Evolutionary conservation across 2,797 vertebrate genomes (phyloP).

Genomic region (Orestias chungarensis): DNA sequence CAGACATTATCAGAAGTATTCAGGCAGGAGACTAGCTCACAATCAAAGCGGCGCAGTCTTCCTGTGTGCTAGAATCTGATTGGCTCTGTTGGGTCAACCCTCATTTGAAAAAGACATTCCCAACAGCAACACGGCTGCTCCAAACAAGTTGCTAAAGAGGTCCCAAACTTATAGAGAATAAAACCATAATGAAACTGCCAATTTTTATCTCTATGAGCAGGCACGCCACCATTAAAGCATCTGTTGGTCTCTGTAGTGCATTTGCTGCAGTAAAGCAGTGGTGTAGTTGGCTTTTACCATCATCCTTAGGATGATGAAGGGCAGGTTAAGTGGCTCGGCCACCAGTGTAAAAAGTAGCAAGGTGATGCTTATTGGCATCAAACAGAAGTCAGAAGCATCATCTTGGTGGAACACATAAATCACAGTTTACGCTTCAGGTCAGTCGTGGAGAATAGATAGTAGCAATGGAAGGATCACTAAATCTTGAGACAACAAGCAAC

Average conservation of each 20-base stretch:
- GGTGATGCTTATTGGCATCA: not conserved
- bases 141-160: too few species aligned
- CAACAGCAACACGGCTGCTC: not conserved
- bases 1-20: conserved; percentile 3
- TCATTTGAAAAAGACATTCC: not conserved
- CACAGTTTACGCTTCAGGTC: not conserved
- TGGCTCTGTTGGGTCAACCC: not conserved
- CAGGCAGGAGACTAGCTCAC: not conserved
- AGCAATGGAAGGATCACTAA: not conserved
- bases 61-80: not conserved
- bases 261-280: not conserved
- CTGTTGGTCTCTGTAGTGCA: not conserved
- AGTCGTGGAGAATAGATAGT: not conserved
- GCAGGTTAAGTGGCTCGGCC: not conserved
- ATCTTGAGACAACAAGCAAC: not conserved
- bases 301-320: not conserved
- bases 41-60: not conserved
- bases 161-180: not conserved
- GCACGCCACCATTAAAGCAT: not conserved
- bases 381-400: not conserved
- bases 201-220: conserved; percentile 1
- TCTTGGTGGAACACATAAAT: not conserved
- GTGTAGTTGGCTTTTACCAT: conserved; percentile 1
- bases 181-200: not conserved
- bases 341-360: not conserved